Conservation (phyloP, 2,888 invertebrate genomes). For the Malachius bipustulatus region DNA sequence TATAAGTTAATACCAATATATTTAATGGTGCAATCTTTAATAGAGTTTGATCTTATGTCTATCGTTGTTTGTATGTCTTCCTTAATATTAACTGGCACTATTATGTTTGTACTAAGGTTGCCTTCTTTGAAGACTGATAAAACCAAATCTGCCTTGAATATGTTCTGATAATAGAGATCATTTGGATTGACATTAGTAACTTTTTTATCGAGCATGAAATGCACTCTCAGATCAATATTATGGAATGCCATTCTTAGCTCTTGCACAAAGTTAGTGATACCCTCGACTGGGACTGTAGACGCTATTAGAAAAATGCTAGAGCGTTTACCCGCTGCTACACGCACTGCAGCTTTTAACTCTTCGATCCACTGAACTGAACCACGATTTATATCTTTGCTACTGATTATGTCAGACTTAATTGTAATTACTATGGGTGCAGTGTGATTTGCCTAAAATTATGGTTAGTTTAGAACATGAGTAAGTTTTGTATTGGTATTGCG, state of each 20-base stretch:
- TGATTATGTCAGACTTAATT: constrained; percentile 28
- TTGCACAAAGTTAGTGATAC: constrained; percentile 28
- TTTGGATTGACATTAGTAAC: constrained; percentile 53
- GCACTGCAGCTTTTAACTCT: constrained; percentile 23
- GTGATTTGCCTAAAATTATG: constrained; percentile 18
- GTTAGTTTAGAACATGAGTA: background rate
- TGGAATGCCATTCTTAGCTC: constrained; percentile 24
- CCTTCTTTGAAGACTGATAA: constrained; percentile 62
- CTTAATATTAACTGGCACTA: constrained; percentile 27
- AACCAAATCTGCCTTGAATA: constrained; percentile 60
- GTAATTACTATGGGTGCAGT: constrained; percentile 21
- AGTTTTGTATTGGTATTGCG: background rate
- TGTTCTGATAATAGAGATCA: constrained; percentile 50
- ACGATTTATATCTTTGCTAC: constrained; percentile 27
- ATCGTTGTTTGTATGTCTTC: constrained; percentile 20
- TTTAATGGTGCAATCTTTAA: constrained; percentile 25
- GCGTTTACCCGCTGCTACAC: constrained; percentile 17
- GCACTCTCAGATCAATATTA: constrained; percentile 25
- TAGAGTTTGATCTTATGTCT: constrained; percentile 17
- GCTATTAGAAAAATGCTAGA: constrained; percentile 27
- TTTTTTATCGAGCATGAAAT: constrained; percentile 49
- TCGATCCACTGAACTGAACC: constrained; percentile 28
- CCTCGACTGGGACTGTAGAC: constrained; percentile 29
- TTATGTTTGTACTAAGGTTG: constrained; percentile 23
- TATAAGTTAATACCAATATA: constrained; percentile 31